These are phyloP conservation scores for Protosalanx chinensis DNA, from an alignment of 2,797 vertebrate species.

Conservation along the genomic window DNA sequence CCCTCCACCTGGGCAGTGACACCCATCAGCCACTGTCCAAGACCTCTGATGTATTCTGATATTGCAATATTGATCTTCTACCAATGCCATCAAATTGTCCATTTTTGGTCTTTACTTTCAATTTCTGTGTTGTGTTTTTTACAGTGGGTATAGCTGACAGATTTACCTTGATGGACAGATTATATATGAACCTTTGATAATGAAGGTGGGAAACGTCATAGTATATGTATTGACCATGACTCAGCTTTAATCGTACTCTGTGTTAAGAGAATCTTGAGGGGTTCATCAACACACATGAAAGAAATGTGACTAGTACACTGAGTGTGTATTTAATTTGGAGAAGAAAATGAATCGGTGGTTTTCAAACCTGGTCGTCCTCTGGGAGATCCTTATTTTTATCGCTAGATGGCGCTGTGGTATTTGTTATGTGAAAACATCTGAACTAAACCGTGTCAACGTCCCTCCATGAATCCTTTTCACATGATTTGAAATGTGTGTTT, in stretches of 20 bases:
- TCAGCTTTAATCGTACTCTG: background rate
- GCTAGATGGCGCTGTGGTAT: slow-evolving; percentile 53
- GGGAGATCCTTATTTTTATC: slow-evolving; percentile 22
- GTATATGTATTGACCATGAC: background rate
- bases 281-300: no score
- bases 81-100: slow-evolving; percentile 6
- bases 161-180: background rate
- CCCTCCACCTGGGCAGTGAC: slow-evolving; percentile 18
- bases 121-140: background rate
- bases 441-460: background rate
- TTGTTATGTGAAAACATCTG: background rate
- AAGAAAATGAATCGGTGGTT: background rate
- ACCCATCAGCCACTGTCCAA: slow-evolving; percentile 11
- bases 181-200: background rate
- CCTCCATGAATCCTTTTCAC: background rate
- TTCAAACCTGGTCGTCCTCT: no score
- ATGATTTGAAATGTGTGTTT: background rate
- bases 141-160: background rate
- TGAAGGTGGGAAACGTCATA: background rate
- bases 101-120: slow-evolving; percentile 7
- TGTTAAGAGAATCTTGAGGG: no score
- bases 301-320: background rate
- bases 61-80: slow-evolving; percentile 25
- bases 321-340: background rate
- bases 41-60: slow-evolving; percentile 22